A percentile compares a stretch with the other conserved stretches of the same genome.
Evolutionary conservation across 2,113 vertebrate genomes (phyloP).

Genomic region (Pygoscelis antarcticus): DNA sequence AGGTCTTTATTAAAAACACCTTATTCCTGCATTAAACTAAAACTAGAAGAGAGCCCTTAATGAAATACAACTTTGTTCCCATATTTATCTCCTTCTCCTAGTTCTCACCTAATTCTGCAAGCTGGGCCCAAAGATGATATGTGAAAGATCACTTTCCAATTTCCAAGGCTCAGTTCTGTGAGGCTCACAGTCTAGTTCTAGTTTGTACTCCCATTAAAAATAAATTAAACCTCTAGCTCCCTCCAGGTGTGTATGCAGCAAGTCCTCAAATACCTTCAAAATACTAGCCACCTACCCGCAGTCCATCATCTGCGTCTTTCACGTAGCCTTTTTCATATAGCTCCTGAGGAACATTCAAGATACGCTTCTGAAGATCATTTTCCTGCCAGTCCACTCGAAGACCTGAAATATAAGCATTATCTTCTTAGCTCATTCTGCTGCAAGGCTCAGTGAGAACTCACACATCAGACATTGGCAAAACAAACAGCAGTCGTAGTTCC

Average conservation of each 20-base stretch:
- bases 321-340: conserved; percentile 92
- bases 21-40: neutral
- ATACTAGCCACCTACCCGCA: conserved; percentile 77
- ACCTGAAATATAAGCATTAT: conserved; percentile 74
- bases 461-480: accelerated
- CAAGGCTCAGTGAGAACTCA: neutral
- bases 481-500: neutral
- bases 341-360: conserved; percentile 88
- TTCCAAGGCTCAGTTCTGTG: neutral
- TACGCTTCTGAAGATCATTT: conserved; percentile 84
- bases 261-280: neutral
- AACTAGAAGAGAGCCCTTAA: neutral
- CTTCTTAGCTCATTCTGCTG: neutral
- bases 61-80: neutral
- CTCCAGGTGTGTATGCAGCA: neutral
- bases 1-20: neutral
- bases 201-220: neutral
- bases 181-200: neutral
- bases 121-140: neutral
- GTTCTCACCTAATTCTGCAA: neutral
- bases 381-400: conserved; percentile 92
- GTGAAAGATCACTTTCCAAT: neutral
- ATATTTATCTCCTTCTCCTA: neutral
- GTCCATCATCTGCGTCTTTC: conserved; percentile 87
- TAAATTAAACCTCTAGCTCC: accelerated